Evolutionary conservation across 2,888 invertebrate species (phyloP).

Genomic region (Anaspis maculata): DNA sequence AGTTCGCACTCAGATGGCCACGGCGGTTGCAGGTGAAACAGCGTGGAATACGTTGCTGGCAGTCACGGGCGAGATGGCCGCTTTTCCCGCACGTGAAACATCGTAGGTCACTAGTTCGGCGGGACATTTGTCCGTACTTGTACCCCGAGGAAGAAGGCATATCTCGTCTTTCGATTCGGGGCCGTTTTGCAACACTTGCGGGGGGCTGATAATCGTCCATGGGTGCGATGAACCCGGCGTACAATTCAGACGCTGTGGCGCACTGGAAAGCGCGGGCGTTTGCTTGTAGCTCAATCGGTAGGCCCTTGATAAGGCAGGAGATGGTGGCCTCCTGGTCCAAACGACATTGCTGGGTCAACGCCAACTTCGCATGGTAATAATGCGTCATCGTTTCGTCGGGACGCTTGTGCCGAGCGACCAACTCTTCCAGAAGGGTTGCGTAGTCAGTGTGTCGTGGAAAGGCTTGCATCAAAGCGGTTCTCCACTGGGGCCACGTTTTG

Average conservation of each 20-base stretch:
- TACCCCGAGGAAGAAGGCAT: too few species aligned
- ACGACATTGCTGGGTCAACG: constrained; percentile 16
- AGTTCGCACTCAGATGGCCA: neutral
- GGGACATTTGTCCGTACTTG: too few species aligned
- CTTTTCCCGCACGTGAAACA: neutral
- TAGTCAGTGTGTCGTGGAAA: too few species aligned
- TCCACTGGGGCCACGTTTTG: too few species aligned
- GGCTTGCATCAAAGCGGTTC: too few species aligned
- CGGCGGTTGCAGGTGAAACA: neutral
- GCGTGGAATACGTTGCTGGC: neutral
- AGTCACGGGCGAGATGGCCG: neutral
- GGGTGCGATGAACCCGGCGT: constrained; percentile 2
- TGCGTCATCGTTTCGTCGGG: too few species aligned
- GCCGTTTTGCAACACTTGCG: neutral
- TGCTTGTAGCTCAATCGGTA: constrained; percentile 15
- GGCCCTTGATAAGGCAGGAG: constrained; percentile 16
- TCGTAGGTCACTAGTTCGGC: too few species aligned
- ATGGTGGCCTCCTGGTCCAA: constrained; percentile 15
- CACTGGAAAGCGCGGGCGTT: constrained; percentile 13
- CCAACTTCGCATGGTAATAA: constrained; percentile 22
- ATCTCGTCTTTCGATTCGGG: neutral
- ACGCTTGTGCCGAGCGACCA: too few species aligned
- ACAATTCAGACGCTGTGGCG: neutral
- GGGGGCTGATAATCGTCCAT: constrained; percentile 1
- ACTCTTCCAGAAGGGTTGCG: too few species aligned